A percentile compares a stretch with the other conserved stretches of the same genome.
phyloP scores from a whole-genome alignment of 2,797 vertebrate genomes.

The Oreonectes daqikongensis region DNA sequence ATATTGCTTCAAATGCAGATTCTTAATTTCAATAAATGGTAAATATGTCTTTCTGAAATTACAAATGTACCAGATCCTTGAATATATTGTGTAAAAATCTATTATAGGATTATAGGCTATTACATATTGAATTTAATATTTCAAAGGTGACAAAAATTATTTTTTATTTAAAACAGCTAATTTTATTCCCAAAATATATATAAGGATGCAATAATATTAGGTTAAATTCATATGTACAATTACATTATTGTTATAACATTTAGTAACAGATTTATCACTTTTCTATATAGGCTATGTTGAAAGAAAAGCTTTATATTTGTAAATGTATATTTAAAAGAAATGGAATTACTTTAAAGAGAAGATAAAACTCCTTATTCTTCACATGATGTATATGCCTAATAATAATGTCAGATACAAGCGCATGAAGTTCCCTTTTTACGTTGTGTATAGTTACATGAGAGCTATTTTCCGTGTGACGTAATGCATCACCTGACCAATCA shows the following conservation, averaged over 20 bases:
- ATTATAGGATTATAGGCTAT: too few species aligned
- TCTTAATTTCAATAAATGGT: background rate
- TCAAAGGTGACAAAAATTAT: too few species aligned
- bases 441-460: conserved; percentile 56
- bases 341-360: background rate
- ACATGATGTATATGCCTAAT: conserved; percentile 8
- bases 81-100: too few species aligned
- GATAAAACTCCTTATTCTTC: background rate
- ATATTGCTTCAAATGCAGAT: background rate
- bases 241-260: background rate
- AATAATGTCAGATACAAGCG: background rate
- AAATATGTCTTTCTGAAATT: background rate
- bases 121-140: too few species aligned
- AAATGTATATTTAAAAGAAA: background rate
- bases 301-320: background rate
- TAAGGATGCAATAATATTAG: background rate
- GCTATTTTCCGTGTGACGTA: conserved; percentile 87
- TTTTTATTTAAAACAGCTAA: too few species aligned
- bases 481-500: conserved; percentile 87
- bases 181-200: too few species aligned
- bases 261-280: too few species aligned
- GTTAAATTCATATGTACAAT: background rate
- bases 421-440: conserved; percentile 65
- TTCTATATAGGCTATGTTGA: too few species aligned
- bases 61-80: background rate